phyloP scores from a whole-genome alignment of 2,888 invertebrate genomes.

The Cryptocephalus primarius region DNA sequence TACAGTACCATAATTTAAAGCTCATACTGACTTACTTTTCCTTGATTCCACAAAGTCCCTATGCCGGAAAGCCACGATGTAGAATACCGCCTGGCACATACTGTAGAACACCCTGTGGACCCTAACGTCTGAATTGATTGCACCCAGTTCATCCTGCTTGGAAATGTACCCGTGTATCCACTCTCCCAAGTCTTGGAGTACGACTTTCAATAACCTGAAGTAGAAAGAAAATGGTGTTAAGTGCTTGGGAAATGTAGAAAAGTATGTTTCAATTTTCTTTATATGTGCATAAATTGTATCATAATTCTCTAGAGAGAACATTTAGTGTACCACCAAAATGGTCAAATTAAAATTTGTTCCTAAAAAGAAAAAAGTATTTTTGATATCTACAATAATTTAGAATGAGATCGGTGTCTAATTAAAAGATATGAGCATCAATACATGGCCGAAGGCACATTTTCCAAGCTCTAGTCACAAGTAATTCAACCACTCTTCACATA shows the following conservation, averaged over 20 bases:
- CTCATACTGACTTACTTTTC: slow-evolving; percentile 51
- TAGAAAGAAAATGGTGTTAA: slow-evolving; percentile 1
- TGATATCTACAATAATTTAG: too few species aligned
- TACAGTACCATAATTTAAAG: neutral
- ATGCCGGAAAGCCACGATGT: slow-evolving; percentile 82
- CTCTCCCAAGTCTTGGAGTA: slow-evolving; percentile 57
- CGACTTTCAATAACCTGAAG: slow-evolving; percentile 51
- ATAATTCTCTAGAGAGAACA: too few species aligned
- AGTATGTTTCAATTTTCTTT: too few species aligned
- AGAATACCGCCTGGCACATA: slow-evolving; percentile 86
- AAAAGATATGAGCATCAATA: too few species aligned
- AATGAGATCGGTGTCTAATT: too few species aligned
- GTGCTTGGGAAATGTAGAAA: too few species aligned
- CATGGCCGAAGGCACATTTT: too few species aligned
- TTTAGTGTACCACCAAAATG: too few species aligned
- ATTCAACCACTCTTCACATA: too few species aligned
- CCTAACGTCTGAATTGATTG: slow-evolving; percentile 47
- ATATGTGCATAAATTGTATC: neutral
- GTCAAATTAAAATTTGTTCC: too few species aligned
- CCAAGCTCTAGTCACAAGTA: too few species aligned
- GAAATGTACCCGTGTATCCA: slow-evolving; percentile 82
- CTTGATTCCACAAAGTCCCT: slow-evolving; percentile 66
- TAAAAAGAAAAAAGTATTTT: too few species aligned
- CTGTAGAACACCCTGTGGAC: slow-evolving; percentile 84
- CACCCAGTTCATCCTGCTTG: slow-evolving; percentile 48